Conservation (phyloP, 1,140 invertebrate species). For the Drosophila bipectinata region DNA sequence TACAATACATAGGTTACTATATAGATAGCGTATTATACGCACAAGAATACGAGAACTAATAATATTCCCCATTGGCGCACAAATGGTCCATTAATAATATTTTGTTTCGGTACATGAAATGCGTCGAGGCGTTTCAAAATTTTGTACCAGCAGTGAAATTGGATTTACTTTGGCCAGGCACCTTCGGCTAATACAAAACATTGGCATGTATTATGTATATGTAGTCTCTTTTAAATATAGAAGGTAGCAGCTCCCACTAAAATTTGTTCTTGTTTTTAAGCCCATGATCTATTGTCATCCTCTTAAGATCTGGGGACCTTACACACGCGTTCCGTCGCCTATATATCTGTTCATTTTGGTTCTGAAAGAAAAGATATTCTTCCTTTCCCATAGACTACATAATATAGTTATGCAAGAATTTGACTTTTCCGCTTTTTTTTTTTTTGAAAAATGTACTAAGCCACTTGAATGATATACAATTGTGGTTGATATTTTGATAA, state of each 20-base stretch:
- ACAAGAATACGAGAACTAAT: slow-evolving; percentile 29
- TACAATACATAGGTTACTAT: slow-evolving; percentile 8
- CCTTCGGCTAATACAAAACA: slow-evolving; percentile 6
- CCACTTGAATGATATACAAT: slow-evolving; percentile 39
- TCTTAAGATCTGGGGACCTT: slow-evolving; percentile 38
- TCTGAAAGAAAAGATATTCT: slow-evolving; percentile 16
- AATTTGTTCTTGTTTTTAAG: slow-evolving; percentile 36
- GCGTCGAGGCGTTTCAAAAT: slow-evolving; percentile 31
- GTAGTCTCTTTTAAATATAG: slow-evolving; percentile 41
- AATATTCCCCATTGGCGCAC: slow-evolving; percentile 63
- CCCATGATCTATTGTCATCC: slow-evolving; percentile 49
- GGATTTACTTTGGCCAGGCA: slow-evolving; percentile 58
- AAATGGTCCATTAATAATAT: slow-evolving; percentile 73
- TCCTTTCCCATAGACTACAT: slow-evolving; percentile 33
- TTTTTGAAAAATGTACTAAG: slow-evolving; percentile 35
- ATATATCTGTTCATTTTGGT: slow-evolving; percentile 16
- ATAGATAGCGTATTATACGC: slow-evolving; percentile 6
- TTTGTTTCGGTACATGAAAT: slow-evolving; percentile 71
- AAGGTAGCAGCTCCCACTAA: slow-evolving; percentile 39
- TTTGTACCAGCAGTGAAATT: slow-evolving; percentile 53
- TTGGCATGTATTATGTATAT: slow-evolving; percentile 15
- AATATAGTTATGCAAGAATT: slow-evolving; percentile 46
- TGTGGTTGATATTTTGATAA: slow-evolving; percentile 34
- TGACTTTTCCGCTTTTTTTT: slow-evolving; percentile 2
- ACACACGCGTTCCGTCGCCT: slow-evolving; percentile 23